Base-by-base conservation (phyloP, 1,140 invertebrate genomes). In the Brachionus rotundiformis region DNA sequence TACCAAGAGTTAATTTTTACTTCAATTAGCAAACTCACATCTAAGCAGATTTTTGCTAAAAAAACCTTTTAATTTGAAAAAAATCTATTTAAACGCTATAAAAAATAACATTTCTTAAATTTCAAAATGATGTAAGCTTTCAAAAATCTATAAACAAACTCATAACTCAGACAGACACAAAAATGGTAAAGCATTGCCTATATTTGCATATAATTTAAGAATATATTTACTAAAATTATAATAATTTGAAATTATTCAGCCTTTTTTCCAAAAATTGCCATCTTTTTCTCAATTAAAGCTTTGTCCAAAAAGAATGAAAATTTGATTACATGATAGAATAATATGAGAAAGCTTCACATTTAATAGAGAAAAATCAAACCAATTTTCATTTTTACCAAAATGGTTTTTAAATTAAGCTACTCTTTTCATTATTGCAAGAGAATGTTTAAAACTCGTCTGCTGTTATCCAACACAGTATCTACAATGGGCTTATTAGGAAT, bases 391-490 rank as follows among this genome's bases (percentile, higher is more conserved):
- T 23, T 54, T 54, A 23, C 47, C 47, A 68, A 39, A 68, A 73
- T 73, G 68, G 68, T 44, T 13, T 73, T 39, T 6, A 73, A 73
- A 41, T 11, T 73, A 4, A 44, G 7, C 36, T 25, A 16, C 7
- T 44, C 36, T 25, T 73, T 73, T 44, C 36, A 23, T 13, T 73
- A 44, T 73, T 73, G 68, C 16, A 63, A 63, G 23, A 6, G 54
- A 39, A 54, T 79, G 7, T 79, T 59, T 29, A 39, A 39, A 54
- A 54, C n/a, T 19, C 23, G 29, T 59, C 76, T 79, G 8, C 41
- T 79, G 25, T 39, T 79, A 25, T 79, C 76, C 3, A 79, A 79
- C 16, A 79, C 76, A 3, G 44, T 61, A 25, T 79, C 76, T 11
- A 79, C 47, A 19, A 63, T 79, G 76, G 25, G 19, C n/a, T 31